Evolutionary conservation across 2,113 vertebrate genomes (phyloP), one percentile per base, ranked within the genome.

Genomic region (Varanus salvator): DNA sequence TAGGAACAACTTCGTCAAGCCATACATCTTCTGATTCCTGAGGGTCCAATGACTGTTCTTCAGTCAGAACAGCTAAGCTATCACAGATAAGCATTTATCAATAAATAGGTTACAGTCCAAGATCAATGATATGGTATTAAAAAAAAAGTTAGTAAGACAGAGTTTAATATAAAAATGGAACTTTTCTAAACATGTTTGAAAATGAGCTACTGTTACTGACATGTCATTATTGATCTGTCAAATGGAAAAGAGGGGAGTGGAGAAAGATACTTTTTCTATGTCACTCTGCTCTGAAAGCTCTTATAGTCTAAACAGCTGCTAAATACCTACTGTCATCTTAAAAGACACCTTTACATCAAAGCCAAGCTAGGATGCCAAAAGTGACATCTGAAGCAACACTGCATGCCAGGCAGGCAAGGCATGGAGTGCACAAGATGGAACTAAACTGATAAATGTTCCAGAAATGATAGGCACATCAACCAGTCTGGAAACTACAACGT

Each of bases 111-210:
- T 48, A 34, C 57, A 17, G 85, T 89, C 48, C n/a, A 69, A 31
- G 17, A 38, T 14, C 50, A n/a, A 90, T 25, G 11, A 90, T 57
- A 29, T 52, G 23, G 8, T 3, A 34, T 76, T 71, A 86, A 14
- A 44, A 38, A 76, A 75, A 15, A 19, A 31, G 71, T 84, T 85
- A 76, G 4, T 78, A 57, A 87, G 25, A 75, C 12, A 54, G 31
- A 68, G 23, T 72, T 90, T 85, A 76, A 84, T 14, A 84, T 64
- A 80, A 38, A 50, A 80, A 6, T 82, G 75, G n/a, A 83, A 87
- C 14, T 75, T 84, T 38, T 48, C 86, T 29, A 64, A 85, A n/a
- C 48, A 38, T 54, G 25, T 7, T 86, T 57, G 17, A 21, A 88
- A 86, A 48, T 44, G 23, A 8, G 19, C 34, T 44, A 27, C 4